Conservation (phyloP, 1,140 invertebrate species). For the Halyomorpha halys region DNA sequence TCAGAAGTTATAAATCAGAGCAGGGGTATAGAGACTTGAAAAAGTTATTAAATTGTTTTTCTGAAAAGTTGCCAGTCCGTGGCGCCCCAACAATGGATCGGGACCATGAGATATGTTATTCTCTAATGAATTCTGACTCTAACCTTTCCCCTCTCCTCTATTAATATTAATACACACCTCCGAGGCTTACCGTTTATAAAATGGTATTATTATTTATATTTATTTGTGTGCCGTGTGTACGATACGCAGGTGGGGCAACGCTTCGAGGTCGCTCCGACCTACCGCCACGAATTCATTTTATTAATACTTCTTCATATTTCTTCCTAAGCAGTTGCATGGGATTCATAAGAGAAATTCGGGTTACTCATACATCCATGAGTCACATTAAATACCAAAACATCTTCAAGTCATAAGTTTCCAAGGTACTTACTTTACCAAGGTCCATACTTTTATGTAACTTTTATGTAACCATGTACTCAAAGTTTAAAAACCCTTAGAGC, state of each 20-base stretch:
- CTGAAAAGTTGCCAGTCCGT: neutral
- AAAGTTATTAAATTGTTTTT: slow-evolving; percentile 6
- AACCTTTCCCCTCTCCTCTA: slow-evolving; percentile 5
- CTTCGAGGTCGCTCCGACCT: neutral
- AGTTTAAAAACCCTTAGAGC: no score
- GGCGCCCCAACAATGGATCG: neutral
- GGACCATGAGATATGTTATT: neutral
- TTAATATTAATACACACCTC: slow-evolving; percentile 11
- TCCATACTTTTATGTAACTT: no score
- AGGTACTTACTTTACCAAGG: no score
- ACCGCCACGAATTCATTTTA: slow-evolving; percentile 6
- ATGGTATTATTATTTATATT: slow-evolving; percentile 10
- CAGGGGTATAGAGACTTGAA: neutral
- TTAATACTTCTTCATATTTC: no score
- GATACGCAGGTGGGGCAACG: neutral
- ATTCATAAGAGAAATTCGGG: no score
- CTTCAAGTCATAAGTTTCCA: no score
- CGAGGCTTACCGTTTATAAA: slow-evolving; percentile 9
- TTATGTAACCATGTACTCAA: no score
- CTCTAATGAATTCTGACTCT: slow-evolving; percentile 1
- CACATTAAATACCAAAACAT: no score
- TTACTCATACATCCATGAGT: no score
- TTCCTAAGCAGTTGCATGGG: no score
- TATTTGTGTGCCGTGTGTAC: neutral
- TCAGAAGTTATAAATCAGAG: slow-evolving; percentile 1